These are phyloP conservation scores for Rhinichthys osculus DNA, from an alignment of 2,797 vertebrate species.

Conservation along the genomic window DNA sequence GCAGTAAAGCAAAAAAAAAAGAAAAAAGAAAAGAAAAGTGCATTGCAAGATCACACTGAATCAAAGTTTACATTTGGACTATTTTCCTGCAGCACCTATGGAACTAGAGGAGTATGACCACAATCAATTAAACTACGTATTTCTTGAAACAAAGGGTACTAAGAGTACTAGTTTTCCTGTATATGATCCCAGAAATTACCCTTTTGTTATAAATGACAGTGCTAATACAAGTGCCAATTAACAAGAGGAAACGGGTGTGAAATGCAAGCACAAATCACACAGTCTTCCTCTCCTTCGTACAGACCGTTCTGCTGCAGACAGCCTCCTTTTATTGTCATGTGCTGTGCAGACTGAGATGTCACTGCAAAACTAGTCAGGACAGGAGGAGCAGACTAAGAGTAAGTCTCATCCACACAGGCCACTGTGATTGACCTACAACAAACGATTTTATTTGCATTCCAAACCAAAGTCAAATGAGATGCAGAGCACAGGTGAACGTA, in stretches of 20 bases:
- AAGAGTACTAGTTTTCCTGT: background rate
- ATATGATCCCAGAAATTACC: background rate
- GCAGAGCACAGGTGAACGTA: slow-evolving; percentile 3
- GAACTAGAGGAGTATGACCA: background rate
- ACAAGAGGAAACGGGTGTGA: background rate
- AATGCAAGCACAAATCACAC: slow-evolving; percentile 9
- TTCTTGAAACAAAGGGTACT: background rate
- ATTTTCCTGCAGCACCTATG: background rate
- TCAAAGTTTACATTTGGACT: background rate
- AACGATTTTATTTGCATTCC: slow-evolving; percentile 74
- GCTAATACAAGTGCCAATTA: slow-evolving; percentile 17
- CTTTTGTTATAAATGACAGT: background rate
- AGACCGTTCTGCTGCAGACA: background rate
- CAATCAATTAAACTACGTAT: background rate
- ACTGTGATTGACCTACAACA: slow-evolving; percentile 18
- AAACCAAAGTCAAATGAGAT: slow-evolving; percentile 78
- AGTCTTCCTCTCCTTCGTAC: background rate
- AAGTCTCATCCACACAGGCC: background rate
- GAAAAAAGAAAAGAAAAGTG: background rate
- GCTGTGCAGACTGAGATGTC: background rate
- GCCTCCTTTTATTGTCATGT: slow-evolving; percentile 2
- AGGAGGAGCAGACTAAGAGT: background rate
- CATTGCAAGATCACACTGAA: background rate
- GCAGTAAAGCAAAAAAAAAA: background rate
- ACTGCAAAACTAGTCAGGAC: background rate